Conservation (phyloP, 2,113 vertebrate species). For the Megalops atlanticus region DNA sequence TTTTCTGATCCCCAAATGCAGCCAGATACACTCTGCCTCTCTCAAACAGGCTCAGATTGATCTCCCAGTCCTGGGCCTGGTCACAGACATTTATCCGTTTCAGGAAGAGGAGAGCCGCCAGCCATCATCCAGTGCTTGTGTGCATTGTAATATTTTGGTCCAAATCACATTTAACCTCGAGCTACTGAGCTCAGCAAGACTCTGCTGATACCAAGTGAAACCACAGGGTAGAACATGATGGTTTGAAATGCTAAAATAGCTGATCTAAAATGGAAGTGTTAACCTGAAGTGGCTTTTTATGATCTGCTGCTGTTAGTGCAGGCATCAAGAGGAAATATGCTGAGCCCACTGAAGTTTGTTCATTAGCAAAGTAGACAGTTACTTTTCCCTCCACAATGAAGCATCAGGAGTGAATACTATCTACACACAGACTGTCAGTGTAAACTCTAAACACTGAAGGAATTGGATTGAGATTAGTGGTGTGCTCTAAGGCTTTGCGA, state of each 20-base stretch:
- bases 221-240: background rate
- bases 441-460: slow-evolving; percentile 31
- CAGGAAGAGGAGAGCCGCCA: background rate
- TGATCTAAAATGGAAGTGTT: background rate
- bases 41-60: background rate
- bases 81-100: background rate
- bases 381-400: slow-evolving; percentile 31
- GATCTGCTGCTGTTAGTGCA: background rate
- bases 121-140: background rate
- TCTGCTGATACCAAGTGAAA: background rate
- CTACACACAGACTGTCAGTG: slow-evolving; percentile 28
- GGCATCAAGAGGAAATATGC: background rate
- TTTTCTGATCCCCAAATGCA: background rate
- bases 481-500: slow-evolving; percentile 11
- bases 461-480: slow-evolving; percentile 39
- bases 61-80: background rate
- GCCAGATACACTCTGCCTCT: slow-evolving; percentile 14
- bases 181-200: background rate
- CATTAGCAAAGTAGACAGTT: slow-evolving; percentile 35
- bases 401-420: slow-evolving; percentile 37
- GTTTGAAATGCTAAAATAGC: background rate
- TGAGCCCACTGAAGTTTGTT: slow-evolving; percentile 19
- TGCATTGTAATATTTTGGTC: background rate
- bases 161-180: slow-evolving; percentile 9
- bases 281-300: background rate